A percentile compares a stretch with the other conserved stretches of the same genome.
phyloP scores from a whole-genome alignment of 2,113 vertebrate species.

The Eira barbara region DNA sequence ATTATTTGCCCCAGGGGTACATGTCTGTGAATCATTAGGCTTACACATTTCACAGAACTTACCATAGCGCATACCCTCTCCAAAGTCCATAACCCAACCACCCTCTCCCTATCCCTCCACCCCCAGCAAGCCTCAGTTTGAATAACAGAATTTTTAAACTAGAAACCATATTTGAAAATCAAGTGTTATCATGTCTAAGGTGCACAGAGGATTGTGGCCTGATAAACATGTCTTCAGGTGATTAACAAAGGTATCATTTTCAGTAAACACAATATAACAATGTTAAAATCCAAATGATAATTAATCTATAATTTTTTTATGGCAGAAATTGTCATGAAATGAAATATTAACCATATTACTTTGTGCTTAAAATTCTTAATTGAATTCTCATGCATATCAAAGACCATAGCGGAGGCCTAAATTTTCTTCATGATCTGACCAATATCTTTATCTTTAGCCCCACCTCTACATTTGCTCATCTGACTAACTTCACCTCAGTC shows the following conservation, averaged over 20 bases:
- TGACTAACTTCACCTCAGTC: not conserved
- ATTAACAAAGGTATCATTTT: not conserved
- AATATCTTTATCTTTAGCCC: not conserved
- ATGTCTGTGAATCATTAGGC: too few relatives aligned
- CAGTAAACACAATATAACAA: not conserved
- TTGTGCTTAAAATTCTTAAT: not conserved
- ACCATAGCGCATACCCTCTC: too few relatives aligned
- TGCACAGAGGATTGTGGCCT: not conserved
- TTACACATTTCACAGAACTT: too few relatives aligned
- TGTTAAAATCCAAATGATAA: not conserved
- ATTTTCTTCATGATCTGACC: not conserved
- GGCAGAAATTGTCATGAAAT: not conserved
- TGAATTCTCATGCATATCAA: not conserved
- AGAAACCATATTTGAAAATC: not conserved
- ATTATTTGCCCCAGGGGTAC: too few relatives aligned
- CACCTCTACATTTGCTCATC: not conserved
- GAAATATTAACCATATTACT: not conserved
- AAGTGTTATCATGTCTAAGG: not conserved
- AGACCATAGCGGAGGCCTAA: not conserved
- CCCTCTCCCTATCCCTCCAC: too few relatives aligned
- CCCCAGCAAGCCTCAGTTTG: too few relatives aligned
- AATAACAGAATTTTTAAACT: not conserved
- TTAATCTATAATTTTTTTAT: not conserved
- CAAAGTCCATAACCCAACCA: too few relatives aligned
- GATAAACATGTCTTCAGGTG: not conserved